phyloP scores from a whole-genome alignment of 2,797 vertebrate genomes.

The Sebastes vulpes region DNA sequence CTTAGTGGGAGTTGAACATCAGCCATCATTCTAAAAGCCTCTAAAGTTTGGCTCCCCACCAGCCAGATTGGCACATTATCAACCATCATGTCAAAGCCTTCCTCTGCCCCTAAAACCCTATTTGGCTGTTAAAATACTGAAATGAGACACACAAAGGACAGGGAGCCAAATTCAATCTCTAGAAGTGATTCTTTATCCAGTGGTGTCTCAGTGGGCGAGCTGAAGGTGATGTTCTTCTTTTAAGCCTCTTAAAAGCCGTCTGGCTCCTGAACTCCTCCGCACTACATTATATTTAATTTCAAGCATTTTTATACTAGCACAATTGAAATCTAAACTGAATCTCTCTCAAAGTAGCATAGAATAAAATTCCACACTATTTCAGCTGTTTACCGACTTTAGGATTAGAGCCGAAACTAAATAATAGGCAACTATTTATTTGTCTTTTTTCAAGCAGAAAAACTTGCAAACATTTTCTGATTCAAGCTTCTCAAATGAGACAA shows the following conservation, averaged over 20 bases:
- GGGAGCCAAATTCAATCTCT: neutral
- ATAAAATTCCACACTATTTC: neutral
- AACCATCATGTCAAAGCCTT: neutral
- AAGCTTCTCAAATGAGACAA: neutral
- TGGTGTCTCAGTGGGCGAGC: constrained; percentile 23
- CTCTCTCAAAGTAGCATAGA: neutral
- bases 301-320: neutral
- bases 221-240: constrained; percentile 52
- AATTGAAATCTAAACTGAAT: neutral
- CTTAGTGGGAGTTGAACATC: constrained; percentile 15
- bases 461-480: neutral
- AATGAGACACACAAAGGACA: neutral
- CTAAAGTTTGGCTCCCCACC: constrained; percentile 15
- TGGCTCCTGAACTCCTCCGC: constrained; percentile 58
- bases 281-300: constrained; percentile 10
- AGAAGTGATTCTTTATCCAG: constrained; percentile 8
- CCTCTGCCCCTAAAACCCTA: neutral
- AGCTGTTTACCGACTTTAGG: neutral
- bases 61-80: neutral
- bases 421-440: neutral
- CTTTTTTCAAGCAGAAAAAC: neutral
- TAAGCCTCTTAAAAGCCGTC: constrained; percentile 66
- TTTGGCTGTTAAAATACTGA: constrained; percentile 15
- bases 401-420: neutral
- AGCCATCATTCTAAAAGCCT: constrained; percentile 6